Evolutionary conservation across 1,140 invertebrate genomes (phyloP).

Genomic region (Linepithema humile): DNA sequence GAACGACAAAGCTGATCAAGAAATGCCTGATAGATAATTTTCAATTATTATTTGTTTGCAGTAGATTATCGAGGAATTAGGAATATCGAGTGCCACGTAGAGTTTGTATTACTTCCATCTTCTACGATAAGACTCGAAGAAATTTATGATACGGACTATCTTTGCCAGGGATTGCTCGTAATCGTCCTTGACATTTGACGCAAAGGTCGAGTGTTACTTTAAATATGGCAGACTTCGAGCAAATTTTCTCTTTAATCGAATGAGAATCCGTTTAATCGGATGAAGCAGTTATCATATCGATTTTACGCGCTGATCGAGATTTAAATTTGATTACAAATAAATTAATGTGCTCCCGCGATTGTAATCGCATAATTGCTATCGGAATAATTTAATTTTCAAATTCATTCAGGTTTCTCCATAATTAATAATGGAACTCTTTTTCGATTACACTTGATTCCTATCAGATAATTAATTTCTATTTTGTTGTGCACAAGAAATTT

Average conservation of each 20-base stretch:
- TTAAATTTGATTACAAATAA: not conserved
- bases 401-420: not conserved
- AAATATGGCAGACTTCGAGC: not conserved
- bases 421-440: not conserved
- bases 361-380: not conserved
- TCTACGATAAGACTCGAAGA: constrained; percentile 15
- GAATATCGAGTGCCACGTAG: not conserved
- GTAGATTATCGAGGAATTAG: not conserved
- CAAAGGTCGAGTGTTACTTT: not conserved
- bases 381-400: not conserved
- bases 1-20: not conserved
- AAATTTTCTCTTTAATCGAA: not conserved
- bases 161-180: not conserved
- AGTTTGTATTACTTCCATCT: not conserved
- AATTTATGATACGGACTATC: not conserved
- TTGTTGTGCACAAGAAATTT: not conserved
- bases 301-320: not conserved
- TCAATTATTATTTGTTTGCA: not conserved
- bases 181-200: constrained; percentile 43
- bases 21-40: not conserved
- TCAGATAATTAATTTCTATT: not conserved
- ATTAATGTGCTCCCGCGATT: not conserved
- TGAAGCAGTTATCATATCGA: not conserved
- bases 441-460: not conserved
- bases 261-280: not conserved